Conservation (phyloP, 2,113 vertebrate species). For the Hyla sarda region DNA sequence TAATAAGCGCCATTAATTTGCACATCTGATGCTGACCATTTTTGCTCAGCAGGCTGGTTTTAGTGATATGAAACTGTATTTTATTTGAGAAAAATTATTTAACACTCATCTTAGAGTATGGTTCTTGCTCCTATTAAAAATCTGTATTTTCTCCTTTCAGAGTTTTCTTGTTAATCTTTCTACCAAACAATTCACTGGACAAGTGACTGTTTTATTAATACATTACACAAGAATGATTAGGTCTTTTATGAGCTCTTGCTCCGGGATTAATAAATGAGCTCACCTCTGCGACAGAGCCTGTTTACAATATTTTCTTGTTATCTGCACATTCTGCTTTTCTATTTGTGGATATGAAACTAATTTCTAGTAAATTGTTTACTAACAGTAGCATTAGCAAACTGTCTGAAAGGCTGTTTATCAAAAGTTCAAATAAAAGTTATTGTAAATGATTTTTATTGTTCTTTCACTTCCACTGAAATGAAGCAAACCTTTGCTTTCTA, state of each 20-base stretch:
- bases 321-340: background rate
- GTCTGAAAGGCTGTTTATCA: slow-evolving; percentile 83
- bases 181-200: slow-evolving; percentile 74
- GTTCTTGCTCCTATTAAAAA: slow-evolving; percentile 77
- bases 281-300: background rate
- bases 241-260: slow-evolving; percentile 70
- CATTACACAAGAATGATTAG: slow-evolving; percentile 73
- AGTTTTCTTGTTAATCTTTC: slow-evolving; percentile 68
- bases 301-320: slow-evolving; percentile 43
- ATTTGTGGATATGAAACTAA: slow-evolving; percentile 26
- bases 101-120: slow-evolving; percentile 70
- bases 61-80: slow-evolving; percentile 68
- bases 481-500: slow-evolving; percentile 40
- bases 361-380: slow-evolving; percentile 60
- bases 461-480: slow-evolving; percentile 16
- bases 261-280: slow-evolving; percentile 66
- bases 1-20: background rate
- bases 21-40: slow-evolving; percentile 52
- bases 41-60: slow-evolving; percentile 62
- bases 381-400: slow-evolving; percentile 66
- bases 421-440: slow-evolving; percentile 47
- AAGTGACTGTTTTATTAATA: slow-evolving; percentile 72
- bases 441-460: slow-evolving; percentile 21
- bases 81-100: slow-evolving; percentile 72
- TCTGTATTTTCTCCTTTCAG: slow-evolving; percentile 67